phyloP scores from a whole-genome alignment of 2,888 invertebrate genomes.

The Taenaris catops region DNA sequence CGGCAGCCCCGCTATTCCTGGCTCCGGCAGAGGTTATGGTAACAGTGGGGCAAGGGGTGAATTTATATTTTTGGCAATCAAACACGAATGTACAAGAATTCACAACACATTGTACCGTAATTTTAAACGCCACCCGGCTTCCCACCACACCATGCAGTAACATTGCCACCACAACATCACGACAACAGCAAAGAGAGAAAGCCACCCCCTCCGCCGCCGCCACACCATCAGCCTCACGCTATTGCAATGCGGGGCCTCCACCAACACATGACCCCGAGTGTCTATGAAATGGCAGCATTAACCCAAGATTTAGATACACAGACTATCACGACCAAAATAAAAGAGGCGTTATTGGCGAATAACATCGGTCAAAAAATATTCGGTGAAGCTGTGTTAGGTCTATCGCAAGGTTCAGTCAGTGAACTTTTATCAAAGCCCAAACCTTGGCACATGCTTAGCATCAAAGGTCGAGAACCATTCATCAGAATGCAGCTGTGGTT shows the following conservation, averaged over 20 bases:
- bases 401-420: conserved; percentile 98
- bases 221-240: conserved; percentile 82
- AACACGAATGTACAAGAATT: no score
- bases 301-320: conserved; percentile 98
- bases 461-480: conserved; percentile 98
- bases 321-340: conserved; percentile 97
- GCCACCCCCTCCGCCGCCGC: conserved; percentile 70
- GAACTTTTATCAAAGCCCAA: conserved; percentile 98
- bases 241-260: conserved; percentile 86
- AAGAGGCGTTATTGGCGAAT: conserved; percentile 96
- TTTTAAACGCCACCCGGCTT: conserved; percentile 89
- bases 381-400: conserved; percentile 97
- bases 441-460: conserved; percentile 99
- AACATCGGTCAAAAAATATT: conserved; percentile 99
- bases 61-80: no score
- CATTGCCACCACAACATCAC: conserved; percentile 82
- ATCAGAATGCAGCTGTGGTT: conserved; percentile 98
- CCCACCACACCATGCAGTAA: conserved; percentile 86
- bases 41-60: no score
- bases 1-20: no score
- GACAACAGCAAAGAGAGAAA: conserved; percentile 75
- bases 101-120: no score
- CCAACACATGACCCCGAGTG: conserved; percentile 95
- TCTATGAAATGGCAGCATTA: conserved; percentile 98
- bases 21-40: no score